Conservation (phyloP, 1,140 invertebrate genomes). For the Megathymus violae region DNA sequence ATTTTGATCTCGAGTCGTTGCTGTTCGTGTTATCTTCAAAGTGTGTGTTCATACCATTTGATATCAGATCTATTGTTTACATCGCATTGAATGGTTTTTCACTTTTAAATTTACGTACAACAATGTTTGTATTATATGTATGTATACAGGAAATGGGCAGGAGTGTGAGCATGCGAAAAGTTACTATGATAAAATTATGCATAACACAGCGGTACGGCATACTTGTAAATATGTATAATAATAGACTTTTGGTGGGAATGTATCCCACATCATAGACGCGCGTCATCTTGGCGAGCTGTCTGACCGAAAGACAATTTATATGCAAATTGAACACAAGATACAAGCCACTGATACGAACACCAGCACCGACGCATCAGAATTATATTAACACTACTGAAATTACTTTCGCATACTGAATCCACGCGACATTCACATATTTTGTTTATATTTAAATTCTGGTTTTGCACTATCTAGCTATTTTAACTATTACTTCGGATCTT, state of each 20-base stretch:
- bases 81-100: too few relatives aligned
- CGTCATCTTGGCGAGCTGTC: slow-evolving; percentile 73
- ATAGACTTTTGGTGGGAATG: slow-evolving; percentile 48
- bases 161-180: not conserved
- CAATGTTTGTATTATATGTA: too few relatives aligned
- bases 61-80: too few relatives aligned
- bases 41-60: too few relatives aligned
- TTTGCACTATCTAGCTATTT: too few relatives aligned
- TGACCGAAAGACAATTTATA: slow-evolving; percentile 83
- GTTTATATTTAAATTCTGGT: slow-evolving; percentile 12
- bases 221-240: slow-evolving; percentile 29
- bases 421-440: slow-evolving; percentile 4
- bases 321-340: slow-evolving; percentile 80
- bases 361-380: slow-evolving; percentile 45
- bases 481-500: too few relatives aligned
- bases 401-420: slow-evolving; percentile 58
- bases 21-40: too few relatives aligned
- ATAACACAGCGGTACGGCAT: slow-evolving; percentile 8
- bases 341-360: slow-evolving; percentile 69
- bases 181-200: slow-evolving; percentile 13
- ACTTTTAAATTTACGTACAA: too few relatives aligned
- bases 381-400: slow-evolving; percentile 77
- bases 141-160: too few relatives aligned
- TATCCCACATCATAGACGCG: slow-evolving; percentile 63
- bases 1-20: too few relatives aligned